Evolutionary conservation across 2,888 invertebrate species (phyloP).

Genomic region (Dryomyza anilis): DNA sequence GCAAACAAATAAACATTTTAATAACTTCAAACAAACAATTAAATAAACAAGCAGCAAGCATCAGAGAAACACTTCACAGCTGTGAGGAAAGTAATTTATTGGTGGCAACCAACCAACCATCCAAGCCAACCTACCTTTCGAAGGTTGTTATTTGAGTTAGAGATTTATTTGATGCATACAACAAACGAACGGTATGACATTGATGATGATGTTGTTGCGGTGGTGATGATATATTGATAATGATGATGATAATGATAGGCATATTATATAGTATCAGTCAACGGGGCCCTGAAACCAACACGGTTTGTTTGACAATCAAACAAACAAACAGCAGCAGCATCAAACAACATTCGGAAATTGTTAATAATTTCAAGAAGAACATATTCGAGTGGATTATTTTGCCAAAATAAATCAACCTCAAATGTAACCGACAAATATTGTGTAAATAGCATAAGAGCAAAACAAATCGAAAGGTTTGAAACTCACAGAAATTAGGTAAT

Average conservation of each 20-base stretch:
- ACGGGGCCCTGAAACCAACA: too few relatives aligned
- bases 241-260: not conserved
- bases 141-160: slow-evolving; percentile 16
- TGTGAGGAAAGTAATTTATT: slow-evolving; percentile 10
- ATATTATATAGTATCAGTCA: not conserved
- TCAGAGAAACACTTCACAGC: slow-evolving; percentile 18
- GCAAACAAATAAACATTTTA: slow-evolving; percentile 13
- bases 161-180: not conserved
- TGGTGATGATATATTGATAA: not conserved
- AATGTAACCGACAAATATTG: slow-evolving; percentile 6
- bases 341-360: slow-evolving; percentile 14
- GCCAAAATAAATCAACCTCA: slow-evolving; percentile 16
- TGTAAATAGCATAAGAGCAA: slow-evolving; percentile 12
- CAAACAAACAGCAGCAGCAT: slow-evolving; percentile 19
- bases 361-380: slow-evolving; percentile 14
- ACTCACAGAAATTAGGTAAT: not conserved
- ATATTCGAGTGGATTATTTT: not conserved
- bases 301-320: slow-evolving; percentile 10
- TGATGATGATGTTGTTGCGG: slow-evolving; percentile 10
- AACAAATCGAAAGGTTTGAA: not conserved
- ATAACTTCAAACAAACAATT: slow-evolving; percentile 15
- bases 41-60: not conserved
- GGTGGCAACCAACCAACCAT: slow-evolving; percentile 8
- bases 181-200: slow-evolving; percentile 2
- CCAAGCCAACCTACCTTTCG: too few relatives aligned